A percentile compares a stretch with the other conserved stretches of the same genome.
Evolutionary conservation across 2,113 vertebrate species (phyloP).

Genomic region (Odobenus rosmarus): DNA sequence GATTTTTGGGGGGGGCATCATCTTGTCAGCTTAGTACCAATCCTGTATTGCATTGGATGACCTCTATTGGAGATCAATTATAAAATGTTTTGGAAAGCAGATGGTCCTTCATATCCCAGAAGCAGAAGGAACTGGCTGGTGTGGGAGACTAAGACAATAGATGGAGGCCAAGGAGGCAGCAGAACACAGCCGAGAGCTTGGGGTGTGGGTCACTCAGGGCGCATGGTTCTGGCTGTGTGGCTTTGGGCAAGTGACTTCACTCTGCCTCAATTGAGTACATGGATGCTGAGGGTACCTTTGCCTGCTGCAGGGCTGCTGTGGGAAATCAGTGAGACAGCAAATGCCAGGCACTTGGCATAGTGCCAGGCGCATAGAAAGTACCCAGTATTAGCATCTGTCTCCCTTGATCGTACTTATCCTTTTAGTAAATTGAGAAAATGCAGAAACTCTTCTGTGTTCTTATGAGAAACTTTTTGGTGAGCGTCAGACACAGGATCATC

Average conservation of each 20-base stretch:
- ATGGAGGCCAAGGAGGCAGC: not conserved
- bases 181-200: rapidly evolving
- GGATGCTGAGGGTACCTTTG: not conserved
- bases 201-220: not conserved
- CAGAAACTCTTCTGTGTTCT: not conserved
- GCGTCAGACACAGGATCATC: too few relatives aligned
- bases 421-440: not conserved
- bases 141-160: not conserved
- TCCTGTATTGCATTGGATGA: not conserved
- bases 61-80: not conserved
- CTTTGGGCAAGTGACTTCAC: not conserved
- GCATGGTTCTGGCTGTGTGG: not conserved
- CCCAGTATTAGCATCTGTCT: not conserved
- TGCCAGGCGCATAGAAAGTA: not conserved
- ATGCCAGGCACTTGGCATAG: not conserved
- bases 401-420: not conserved
- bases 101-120: not conserved
- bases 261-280: not conserved
- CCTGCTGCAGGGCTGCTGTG: not conserved
- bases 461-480: not conserved
- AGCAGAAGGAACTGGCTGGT: not conserved
- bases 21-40: not conserved
- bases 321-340: not conserved
- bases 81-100: constrained; percentile 14
- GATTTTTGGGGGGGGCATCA: not conserved